These are phyloP conservation scores for Ariopsis seemanni DNA, from an alignment of 2,113 vertebrate species.

Conservation along the genomic window DNA sequence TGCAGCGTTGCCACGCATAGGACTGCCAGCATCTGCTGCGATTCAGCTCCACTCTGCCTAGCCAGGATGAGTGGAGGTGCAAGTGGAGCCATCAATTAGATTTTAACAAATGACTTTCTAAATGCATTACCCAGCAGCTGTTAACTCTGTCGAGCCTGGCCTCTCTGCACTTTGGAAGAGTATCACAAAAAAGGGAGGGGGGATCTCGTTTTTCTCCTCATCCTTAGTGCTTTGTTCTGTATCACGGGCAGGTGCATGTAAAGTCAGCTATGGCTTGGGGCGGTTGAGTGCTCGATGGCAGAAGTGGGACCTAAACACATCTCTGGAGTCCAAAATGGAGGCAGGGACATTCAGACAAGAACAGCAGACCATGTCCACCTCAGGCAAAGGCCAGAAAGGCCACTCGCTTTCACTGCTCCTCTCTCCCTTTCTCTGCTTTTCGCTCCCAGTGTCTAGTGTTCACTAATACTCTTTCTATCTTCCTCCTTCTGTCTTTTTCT, in stretches of 20 bases:
- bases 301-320: conserved; percentile 43
- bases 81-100: conserved; percentile 76
- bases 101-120: conserved; percentile 77
- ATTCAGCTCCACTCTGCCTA: conserved; percentile 57
- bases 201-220: conserved; percentile 55
- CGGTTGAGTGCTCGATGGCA: conserved; percentile 61
- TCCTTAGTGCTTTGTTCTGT: conserved; percentile 58
- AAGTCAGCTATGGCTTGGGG: conserved; percentile 74
- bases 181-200: conserved; percentile 38
- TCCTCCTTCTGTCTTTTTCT: not conserved
- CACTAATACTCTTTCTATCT: conserved; percentile 6
- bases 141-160: conserved; percentile 73
- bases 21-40: conserved; percentile 66
- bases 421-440: conserved; percentile 21
- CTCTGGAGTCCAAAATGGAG: conserved; percentile 62
- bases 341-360: conserved; percentile 64
- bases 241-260: conserved; percentile 71
- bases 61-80: conserved; percentile 63
- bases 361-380: conserved; percentile 68
- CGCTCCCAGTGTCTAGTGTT: conserved; percentile 2
- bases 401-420: conserved; percentile 58
- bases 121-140: conserved; percentile 74
- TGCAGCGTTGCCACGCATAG: conserved; percentile 37
- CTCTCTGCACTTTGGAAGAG: conserved; percentile 43
- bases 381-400: conserved; percentile 63